A percentile compares a stretch with the other conserved stretches of the same genome.
Evolutionary conservation across 1,140 invertebrate genomes (phyloP).

Genomic region (Papilio polytes): DNA sequence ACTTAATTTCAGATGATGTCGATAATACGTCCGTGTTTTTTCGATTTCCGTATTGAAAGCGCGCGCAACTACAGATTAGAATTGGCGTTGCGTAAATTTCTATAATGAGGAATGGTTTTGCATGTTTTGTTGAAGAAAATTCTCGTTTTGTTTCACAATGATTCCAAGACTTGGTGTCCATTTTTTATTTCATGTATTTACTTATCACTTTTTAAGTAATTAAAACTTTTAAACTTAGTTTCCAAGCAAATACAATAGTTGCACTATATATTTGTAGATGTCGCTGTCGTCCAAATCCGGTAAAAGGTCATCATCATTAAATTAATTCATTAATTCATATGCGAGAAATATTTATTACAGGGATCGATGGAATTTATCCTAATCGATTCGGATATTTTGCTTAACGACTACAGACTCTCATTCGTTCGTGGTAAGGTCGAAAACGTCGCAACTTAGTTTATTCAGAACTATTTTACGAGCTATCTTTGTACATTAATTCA

Average conservation of each 20-base stretch:
- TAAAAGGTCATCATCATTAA: slow-evolving; percentile 20
- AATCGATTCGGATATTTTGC: slow-evolving; percentile 4
- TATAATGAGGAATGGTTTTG: background rate
- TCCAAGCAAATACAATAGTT: background rate
- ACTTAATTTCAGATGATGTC: slow-evolving; percentile 35
- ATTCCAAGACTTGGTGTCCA: background rate
- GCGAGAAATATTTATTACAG: slow-evolving; percentile 22
- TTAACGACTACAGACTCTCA: background rate
- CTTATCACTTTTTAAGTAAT: too few species aligned
- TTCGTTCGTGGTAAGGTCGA: background rate
- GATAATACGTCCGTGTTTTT: slow-evolving; percentile 16
- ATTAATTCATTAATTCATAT: slow-evolving; percentile 22
- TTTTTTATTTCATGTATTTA: too few species aligned
- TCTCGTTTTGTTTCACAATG: background rate
- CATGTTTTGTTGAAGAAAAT: background rate
- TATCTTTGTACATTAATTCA: slow-evolving; percentile 33
- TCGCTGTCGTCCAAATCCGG: slow-evolving; percentile 14
- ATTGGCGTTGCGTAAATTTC: background rate
- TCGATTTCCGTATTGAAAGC: slow-evolving; percentile 15
- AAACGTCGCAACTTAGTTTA: background rate
- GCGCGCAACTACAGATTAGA: background rate
- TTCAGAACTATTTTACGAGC: slow-evolving; percentile 32
- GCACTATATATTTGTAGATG: background rate
- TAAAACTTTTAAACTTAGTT: background rate
- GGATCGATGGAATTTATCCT: slow-evolving; percentile 25